Evolutionary conservation across 1,140 invertebrate species (phyloP), one percentile per base, ranked within the genome.

Genomic region (Coenobita brevimanus): DNA sequence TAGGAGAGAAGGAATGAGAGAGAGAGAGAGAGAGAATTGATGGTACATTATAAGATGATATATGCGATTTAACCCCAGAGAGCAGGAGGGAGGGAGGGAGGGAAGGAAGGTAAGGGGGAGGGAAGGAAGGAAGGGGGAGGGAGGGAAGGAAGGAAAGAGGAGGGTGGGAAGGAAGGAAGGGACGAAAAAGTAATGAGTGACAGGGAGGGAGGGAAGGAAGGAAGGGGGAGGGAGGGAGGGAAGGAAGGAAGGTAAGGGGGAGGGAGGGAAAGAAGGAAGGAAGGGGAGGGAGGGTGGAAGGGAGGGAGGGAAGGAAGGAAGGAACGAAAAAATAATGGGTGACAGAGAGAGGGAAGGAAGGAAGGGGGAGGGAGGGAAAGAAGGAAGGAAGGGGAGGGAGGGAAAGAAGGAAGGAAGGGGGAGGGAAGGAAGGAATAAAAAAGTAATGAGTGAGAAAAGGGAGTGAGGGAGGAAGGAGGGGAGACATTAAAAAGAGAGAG

Each of bases 151-250:
- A n/a, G 8, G 21, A 8, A 4, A 67, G 36, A 33, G 46, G n/a
- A 24, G 33, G 62, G 62, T 30, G 41, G 36, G 46, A n/a, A 54
- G 75, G 75, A 78, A 78, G 33, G 62, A 67, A 67, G n/a, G n/a
- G 36, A 64, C 3, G 62, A 21, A 64, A 64, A 30, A 21, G 21
- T 64, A n/a, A n/a, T n/a, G 13, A 15, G 38, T 2, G 69, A 30
- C 1, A 10, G 69, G 21, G 27, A 41, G 71, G 21, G 24, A 75
- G 13, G 21, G 27, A 80, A 36, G 30, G 36, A 76, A n/a, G n/a
- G 73, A 76, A 38, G 10, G 24, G 24, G 41, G 30, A n/a, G 27
- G 36, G 46, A n/a, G 24, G 73, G 27, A 38, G 24, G 24, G 27
- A n/a, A 13, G 33, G 38, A 30, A 21, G 0, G n/a, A 27, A 81